These are phyloP conservation scores for Acholoe squamosa DNA, from an alignment of 2,888 invertebrate species.

Conservation along the genomic window DNA sequence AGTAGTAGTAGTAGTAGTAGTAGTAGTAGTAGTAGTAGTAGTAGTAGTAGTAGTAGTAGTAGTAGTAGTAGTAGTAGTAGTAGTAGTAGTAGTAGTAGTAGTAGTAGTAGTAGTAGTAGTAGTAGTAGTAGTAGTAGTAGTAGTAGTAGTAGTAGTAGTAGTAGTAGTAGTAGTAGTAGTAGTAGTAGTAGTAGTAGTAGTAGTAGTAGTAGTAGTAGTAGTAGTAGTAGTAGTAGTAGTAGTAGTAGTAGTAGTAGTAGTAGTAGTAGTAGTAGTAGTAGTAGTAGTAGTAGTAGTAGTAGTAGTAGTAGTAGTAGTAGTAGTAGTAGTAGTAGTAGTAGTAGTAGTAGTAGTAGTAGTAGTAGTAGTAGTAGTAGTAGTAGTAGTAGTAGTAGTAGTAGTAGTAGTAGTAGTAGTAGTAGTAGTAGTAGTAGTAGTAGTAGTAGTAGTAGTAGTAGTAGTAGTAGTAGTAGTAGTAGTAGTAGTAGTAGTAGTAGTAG, in stretches of 20 bases:
- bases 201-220: conserved; percentile 60
- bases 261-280: conserved; percentile 61
- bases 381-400: conserved; percentile 50
- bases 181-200: conserved; percentile 24
- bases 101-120: conserved; percentile 66
- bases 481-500: neutral
- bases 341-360: conserved; percentile 63
- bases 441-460: conserved; percentile 23
- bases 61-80: conserved; percentile 63
- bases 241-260: conserved; percentile 65
- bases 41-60: conserved; percentile 55
- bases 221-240: conserved; percentile 61
- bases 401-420: conserved; percentile 43
- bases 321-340: conserved; percentile 66
- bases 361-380: conserved; percentile 62
- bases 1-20: conserved; percentile 53
- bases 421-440: conserved; percentile 44
- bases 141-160: conserved; percentile 18
- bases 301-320: conserved; percentile 64
- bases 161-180: neutral
- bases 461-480: conserved; percentile 8
- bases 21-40: conserved; percentile 57
- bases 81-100: conserved; percentile 65
- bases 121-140: conserved; percentile 45
- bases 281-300: conserved; percentile 66